Evolutionary conservation across 1,140 invertebrate species (phyloP), one percentile per base, ranked within the genome.

Genomic region (Triops longicaudatus): DNA sequence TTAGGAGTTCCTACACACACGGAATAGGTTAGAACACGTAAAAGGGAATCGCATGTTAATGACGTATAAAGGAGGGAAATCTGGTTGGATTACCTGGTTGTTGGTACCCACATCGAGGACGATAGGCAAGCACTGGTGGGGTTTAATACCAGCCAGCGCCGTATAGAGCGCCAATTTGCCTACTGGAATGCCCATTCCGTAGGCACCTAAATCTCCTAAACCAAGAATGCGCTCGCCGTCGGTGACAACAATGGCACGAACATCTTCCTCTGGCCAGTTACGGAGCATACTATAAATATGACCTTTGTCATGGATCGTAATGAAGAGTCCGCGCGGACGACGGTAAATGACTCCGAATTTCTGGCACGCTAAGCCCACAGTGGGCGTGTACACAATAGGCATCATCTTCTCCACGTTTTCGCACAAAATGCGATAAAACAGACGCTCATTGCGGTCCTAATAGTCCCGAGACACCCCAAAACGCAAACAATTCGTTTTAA

Each of bases 301-400:
- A 37, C 95, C 96, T 81, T 92, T 93, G 84, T 99, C 98, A 81
- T 98, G 93, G 80, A 98, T 97, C 0, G 97, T 97, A 74, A 99
- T 92, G 82, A 97, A 99, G 1, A 99, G 87, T 76, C 98, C 98
- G 83, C 95, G 90, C 0, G 97, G 97, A 83, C 96, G 88, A 75
- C 95, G 88, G 83, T 96, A 99, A 82, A 98, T 94, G 31, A 97
- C 88, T 41, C 97, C 96, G 83, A 97, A 99, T 81, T 97, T 94
- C 85, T 98, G 96, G 84, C 98, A 99, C 0, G 97, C 97, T 80
- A 94, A 86, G 0, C 98, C 98, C 12, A 99, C 98, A 7, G 96
- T 98, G 0, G 98, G 97, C 0, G 97, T 99, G 84, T 99, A 99
- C 3, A 99, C 94, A 82, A 99, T 93, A 0, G 98, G 98, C 92